Evolutionary conservation across 2,797 vertebrate species (phyloP), one percentile per base, ranked within the genome.

Genomic region (Melanotaenia nigrans): DNA sequence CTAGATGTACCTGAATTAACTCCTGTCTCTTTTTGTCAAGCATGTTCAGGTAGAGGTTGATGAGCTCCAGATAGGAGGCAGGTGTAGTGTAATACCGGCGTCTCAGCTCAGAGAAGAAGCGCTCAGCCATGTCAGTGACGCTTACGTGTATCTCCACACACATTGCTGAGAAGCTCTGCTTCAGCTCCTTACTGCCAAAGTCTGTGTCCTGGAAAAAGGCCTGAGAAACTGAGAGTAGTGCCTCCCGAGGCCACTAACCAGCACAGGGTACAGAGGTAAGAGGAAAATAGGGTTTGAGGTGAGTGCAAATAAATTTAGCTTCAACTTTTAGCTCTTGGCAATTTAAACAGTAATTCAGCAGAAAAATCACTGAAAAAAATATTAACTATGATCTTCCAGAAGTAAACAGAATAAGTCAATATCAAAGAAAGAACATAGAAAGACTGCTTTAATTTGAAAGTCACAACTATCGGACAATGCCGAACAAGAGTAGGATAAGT

Each of bases 61-160:
- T 96, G 75, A 97, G 94, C 78, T 97, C 95, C 85, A 97, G 90
- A 88, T 96, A 97, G 70, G 96, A 97, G 45, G 95, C 96, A n/a
- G 96, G 96, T 0, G 95, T 96, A 11, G 95, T 96, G 80, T 96
- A 97, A 87, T 96, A 96, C 11, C 94, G 83, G 3, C 95, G 87
- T 36, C 95, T 92, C 49, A 96, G 92, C 84, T 96, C 96, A 0
- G 84, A 82, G 61, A 94, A 96, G 81, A 96, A 96, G 65, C 89
- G 88, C 4, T 96, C 95, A 0, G 95, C 96, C 93, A 94, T 95
- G 33, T 93, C 92, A 12, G 90, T 92, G 65, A 96, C 95, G 8
- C 94, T 96, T 64, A 95, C 69, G 58, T 96, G 95, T 61, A 96
- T 95, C 56, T 96, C 95, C 84, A 97, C 95, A 1, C 95, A 97